Evolutionary conservation across 2,888 invertebrate genomes (phyloP).

Genomic region (Epinotia brunnichana): DNA sequence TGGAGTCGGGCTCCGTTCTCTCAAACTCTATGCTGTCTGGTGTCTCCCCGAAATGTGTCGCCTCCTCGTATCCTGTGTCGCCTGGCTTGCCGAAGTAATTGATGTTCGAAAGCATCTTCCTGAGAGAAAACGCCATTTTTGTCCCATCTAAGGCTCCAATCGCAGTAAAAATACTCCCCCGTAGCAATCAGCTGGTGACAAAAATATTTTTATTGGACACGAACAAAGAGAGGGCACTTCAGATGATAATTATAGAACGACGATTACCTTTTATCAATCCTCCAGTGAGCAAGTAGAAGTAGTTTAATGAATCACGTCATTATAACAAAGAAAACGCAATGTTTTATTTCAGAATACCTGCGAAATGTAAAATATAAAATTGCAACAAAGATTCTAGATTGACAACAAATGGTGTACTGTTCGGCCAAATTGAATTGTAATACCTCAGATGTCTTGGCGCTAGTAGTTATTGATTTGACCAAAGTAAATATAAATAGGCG

Average conservation of each 20-base stretch:
- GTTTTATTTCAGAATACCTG: conserved; percentile 59
- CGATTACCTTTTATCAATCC: conserved; percentile 34
- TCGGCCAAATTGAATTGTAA: conserved; percentile 1
- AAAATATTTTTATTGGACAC: conserved; percentile 33
- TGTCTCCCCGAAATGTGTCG: conserved; percentile 48
- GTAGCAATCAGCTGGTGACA: conserved; percentile 38
- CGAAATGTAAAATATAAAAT: conserved; percentile 47
- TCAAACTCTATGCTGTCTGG: conserved; percentile 57
- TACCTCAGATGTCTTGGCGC: conserved; percentile 8
- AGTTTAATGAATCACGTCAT: conserved; percentile 54
- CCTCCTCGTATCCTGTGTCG: conserved; percentile 48
- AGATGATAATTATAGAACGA: conserved; percentile 3
- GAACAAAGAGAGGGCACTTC: conserved; percentile 36
- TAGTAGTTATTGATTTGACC: conserved; percentile 11
- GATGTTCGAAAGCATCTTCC: conserved; percentile 77
- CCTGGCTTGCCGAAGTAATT: conserved; percentile 73
- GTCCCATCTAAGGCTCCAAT: conserved; percentile 26
- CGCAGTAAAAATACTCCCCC: conserved; percentile 22
- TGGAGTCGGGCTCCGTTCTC: conserved; percentile 68
- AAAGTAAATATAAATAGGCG: neutral
- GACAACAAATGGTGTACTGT: conserved; percentile 36
- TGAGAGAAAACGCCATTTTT: conserved; percentile 76
- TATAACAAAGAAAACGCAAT: conserved; percentile 45
- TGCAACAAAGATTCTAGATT: conserved; percentile 36
- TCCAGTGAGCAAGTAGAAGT: conserved; percentile 13